phyloP scores from a whole-genome alignment of 1,140 invertebrate species.

The Homalodisca vitripennis region DNA sequence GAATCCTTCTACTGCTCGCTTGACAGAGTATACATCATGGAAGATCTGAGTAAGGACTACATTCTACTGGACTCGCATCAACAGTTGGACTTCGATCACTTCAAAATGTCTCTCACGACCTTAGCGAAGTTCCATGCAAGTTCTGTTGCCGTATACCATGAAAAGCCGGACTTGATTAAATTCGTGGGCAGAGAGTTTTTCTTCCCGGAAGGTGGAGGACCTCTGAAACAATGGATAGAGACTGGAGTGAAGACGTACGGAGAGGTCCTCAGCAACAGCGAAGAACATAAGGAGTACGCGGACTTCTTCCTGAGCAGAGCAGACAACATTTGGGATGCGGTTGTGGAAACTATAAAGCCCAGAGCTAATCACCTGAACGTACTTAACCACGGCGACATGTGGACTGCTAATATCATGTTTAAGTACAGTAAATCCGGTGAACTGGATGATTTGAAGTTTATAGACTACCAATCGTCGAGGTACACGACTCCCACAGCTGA shows the following conservation, averaged over 20 bases:
- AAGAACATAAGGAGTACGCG: too few species aligned
- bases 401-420: slow-evolving; percentile 37
- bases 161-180: slow-evolving; percentile 48
- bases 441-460: slow-evolving; percentile 2
- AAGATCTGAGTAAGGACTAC: slow-evolving; percentile 31
- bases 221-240: too few species aligned
- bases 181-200: background rate
- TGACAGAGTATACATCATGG: slow-evolving; percentile 11
- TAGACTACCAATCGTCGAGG: slow-evolving; percentile 25
- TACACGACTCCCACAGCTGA: slow-evolving; percentile 33
- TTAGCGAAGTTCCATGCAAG: slow-evolving; percentile 58
- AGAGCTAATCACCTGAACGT: background rate
- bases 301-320: too few species aligned
- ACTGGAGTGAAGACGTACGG: too few species aligned
- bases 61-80: slow-evolving; percentile 13
- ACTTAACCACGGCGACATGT: slow-evolving; percentile 38
- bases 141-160: slow-evolving; percentile 54
- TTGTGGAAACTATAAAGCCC: background rate
- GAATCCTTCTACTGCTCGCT: slow-evolving; percentile 47
- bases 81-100: slow-evolving; percentile 34
- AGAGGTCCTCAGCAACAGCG: too few species aligned
- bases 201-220: too few species aligned
- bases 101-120: slow-evolving; percentile 50
- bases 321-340: background rate
- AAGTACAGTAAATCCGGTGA: slow-evolving; percentile 10